These are phyloP conservation scores for Melieria crassipennis DNA, from an alignment of 2,888 invertebrate genomes.

Conservation along the genomic window DNA sequence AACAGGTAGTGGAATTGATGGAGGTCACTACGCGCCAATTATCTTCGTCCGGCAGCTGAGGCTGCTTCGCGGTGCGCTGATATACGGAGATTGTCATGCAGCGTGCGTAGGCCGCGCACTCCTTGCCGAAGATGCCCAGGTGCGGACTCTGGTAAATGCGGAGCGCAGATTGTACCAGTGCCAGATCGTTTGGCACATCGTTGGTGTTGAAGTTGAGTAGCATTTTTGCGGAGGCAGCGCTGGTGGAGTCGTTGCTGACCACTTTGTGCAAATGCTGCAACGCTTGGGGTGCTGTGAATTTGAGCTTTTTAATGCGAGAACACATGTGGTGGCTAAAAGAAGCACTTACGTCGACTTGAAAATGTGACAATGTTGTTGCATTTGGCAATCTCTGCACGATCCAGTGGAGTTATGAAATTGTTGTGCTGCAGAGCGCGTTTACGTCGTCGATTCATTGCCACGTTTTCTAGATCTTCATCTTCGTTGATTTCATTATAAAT, in stretches of 20 bases:
- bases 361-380: constrained; percentile 96
- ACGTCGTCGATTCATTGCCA: constrained; percentile 57
- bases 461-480: constrained; percentile 64
- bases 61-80: constrained; percentile 41
- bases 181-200: constrained; percentile 82
- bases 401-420: constrained; percentile 75
- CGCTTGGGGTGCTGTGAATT: neutral
- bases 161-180: constrained; percentile 82
- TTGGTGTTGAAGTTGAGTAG: constrained; percentile 80
- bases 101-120: constrained; percentile 15
- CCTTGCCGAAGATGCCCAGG: constrained; percentile 38
- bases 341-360: constrained; percentile 78
- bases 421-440: constrained; percentile 51
- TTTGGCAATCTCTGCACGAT: constrained; percentile 83
- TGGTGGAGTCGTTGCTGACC: constrained; percentile 64
- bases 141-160: constrained; percentile 74
- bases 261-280: too few relatives aligned
- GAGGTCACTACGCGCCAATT: constrained; percentile 75
- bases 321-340: neutral
- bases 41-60: constrained; percentile 59
- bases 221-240: constrained; percentile 38
- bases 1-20: constrained; percentile 75
- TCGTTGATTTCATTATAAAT: constrained; percentile 82
- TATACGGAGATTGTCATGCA: constrained; percentile 55
- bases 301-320: neutral